Conservation (phyloP, 2,797 vertebrate genomes). For the Melanotaenia pygmaea region DNA sequence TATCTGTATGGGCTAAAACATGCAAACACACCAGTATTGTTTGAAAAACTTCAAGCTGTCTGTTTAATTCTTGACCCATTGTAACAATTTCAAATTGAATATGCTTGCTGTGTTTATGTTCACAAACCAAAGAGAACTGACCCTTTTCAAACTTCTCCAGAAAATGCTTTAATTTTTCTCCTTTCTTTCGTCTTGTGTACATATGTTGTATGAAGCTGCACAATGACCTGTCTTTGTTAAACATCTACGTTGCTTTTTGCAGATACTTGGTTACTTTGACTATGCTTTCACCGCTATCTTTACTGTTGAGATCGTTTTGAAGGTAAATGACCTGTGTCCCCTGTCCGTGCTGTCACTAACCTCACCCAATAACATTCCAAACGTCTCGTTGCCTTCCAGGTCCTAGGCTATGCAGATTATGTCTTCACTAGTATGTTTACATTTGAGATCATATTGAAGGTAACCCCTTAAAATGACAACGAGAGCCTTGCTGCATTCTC, state of each 20-base stretch:
- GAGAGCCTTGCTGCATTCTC: slow-evolving; percentile 87
- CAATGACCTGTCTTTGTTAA: slow-evolving; percentile 79
- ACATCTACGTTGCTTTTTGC: slow-evolving; percentile 91
- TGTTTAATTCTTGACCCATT: not conserved
- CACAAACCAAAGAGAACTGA: not conserved
- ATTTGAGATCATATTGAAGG: slow-evolving; percentile 99
- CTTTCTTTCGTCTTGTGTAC: slow-evolving; percentile 40
- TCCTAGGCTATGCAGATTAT: slow-evolving; percentile 99
- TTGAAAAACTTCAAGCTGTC: slow-evolving; percentile 2
- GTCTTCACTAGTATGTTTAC: slow-evolving; percentile 99
- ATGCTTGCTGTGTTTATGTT: not conserved
- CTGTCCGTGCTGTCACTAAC: slow-evolving; percentile 82
- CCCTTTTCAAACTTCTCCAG: slow-evolving; percentile 34
- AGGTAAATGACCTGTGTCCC: slow-evolving; percentile 94
- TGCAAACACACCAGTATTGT: slow-evolving; percentile 42
- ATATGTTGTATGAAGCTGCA: slow-evolving; percentile 66
- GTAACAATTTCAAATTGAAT: slow-evolving; percentile 1
- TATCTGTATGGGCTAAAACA: slow-evolving; percentile 39
- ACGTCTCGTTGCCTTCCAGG: slow-evolving; percentile 95
- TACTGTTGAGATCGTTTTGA: slow-evolving; percentile 99
- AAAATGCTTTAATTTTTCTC: slow-evolving; percentile 20
- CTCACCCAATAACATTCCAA: slow-evolving; percentile 88
- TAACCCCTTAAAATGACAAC: slow-evolving; percentile 88
- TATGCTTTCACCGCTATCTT: slow-evolving; percentile 99
- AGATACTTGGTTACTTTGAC: slow-evolving; percentile 99